Evolutionary conservation across 2,888 invertebrate genomes (phyloP).

Genomic region (Pemphredon lugubris): DNA sequence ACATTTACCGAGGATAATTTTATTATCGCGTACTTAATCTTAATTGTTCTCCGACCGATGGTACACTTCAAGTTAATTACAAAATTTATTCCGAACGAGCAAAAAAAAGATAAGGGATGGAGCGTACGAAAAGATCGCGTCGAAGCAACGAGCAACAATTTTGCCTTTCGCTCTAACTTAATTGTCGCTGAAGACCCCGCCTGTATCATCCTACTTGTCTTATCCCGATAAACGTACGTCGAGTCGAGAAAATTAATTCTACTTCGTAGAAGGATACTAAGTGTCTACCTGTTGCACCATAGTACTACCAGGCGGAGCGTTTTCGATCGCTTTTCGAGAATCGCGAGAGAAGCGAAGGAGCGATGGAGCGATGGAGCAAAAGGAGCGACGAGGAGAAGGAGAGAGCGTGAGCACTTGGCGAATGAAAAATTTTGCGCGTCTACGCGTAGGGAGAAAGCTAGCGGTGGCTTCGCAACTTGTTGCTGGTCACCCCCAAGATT

Average conservation of each 20-base stretch:
- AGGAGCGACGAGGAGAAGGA: conserved; percentile 14
- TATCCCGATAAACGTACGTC: conserved; percentile 43
- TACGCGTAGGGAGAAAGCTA: conserved; percentile 44
- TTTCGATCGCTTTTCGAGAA: conserved; percentile 65
- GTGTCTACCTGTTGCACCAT: conserved; percentile 72
- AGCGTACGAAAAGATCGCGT: no score
- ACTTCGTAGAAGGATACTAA: conserved; percentile 66
- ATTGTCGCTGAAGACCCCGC: no score
- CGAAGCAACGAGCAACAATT: no score
- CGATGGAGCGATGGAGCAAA: conserved; percentile 1
- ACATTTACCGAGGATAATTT: no score
- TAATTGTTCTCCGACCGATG: no score
- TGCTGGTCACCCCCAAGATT: conserved; percentile 42
- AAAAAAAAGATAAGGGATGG: no score
- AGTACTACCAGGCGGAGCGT: conserved; percentile 56
- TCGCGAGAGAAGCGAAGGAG: conserved; percentile 17
- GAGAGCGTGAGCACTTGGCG: conserved; percentile 44
- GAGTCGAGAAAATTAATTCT: conserved; percentile 58
- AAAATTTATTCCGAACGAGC: no score
- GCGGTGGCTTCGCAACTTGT: conserved; percentile 53
- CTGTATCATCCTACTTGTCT: no score
- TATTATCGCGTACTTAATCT: no score
- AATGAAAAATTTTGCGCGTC: conserved; percentile 68
- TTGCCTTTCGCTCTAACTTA: no score
- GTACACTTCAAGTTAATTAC: no score